Conservation (phyloP, 1,140 invertebrate species). For the Steinernema khuongi region DNA sequence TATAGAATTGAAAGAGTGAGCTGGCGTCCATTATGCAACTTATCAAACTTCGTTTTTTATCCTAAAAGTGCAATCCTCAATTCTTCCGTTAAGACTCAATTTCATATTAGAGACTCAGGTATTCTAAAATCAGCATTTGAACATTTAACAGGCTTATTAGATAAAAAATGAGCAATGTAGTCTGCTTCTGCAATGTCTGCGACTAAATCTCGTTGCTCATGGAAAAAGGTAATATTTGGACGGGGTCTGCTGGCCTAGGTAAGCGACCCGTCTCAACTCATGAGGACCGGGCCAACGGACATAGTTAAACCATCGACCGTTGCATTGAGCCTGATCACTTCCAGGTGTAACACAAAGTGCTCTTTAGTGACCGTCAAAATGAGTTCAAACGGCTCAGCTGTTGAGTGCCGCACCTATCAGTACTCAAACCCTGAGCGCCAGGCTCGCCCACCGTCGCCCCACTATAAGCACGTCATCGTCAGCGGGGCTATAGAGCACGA, state of each 20-base stretch:
- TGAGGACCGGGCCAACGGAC: too few species aligned
- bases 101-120: not conserved
- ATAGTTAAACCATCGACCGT: too few species aligned
- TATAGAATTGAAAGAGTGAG: not conserved
- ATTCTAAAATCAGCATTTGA: not conserved
- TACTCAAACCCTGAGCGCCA: conserved; percentile 38
- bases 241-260: too few species aligned
- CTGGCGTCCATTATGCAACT: not conserved
- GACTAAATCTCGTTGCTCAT: too few species aligned
- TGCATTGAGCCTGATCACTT: too few species aligned
- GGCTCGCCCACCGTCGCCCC: conserved; percentile 39
- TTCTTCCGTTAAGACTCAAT: not conserved
- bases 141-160: conserved; percentile 17
- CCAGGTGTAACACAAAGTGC: too few species aligned
- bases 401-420: conserved; percentile 51
- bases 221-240: too few species aligned
- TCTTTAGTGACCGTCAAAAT: not conserved
- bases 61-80: not conserved
- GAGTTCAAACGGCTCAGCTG: not conserved
- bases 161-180: too few species aligned
- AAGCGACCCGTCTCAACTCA: too few species aligned
- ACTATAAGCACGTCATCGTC: conserved; percentile 51
- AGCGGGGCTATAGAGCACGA: conserved; percentile 45
- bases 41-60: not conserved
- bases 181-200: too few species aligned